Percentiles rank a stretch among this genome's conserved stretches.
Evolutionary conservation across 2,113 vertebrate species (phyloP).

Genomic region (Plectropomus leopardus): DNA sequence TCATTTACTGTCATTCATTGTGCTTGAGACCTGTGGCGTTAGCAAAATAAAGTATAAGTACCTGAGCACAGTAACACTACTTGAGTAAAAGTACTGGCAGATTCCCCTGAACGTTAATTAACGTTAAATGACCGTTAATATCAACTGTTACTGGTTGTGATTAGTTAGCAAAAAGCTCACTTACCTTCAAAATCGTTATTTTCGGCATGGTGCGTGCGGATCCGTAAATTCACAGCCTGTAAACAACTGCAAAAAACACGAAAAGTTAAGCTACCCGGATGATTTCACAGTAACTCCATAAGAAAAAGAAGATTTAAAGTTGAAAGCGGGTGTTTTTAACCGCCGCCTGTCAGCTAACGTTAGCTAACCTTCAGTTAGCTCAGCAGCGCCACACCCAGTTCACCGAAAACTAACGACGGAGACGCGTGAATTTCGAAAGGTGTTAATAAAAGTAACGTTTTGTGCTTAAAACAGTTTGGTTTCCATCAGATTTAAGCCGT

Average conservation of each 20-base stretch:
- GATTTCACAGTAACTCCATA: background rate
- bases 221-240: background rate
- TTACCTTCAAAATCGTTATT: conserved; percentile 76
- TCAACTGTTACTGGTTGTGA: no score
- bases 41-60: no score
- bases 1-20: no score
- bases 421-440: no score
- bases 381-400: background rate
- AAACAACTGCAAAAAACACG: background rate
- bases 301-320: background rate
- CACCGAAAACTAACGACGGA: background rate
- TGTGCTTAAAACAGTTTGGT: background rate
- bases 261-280: background rate
- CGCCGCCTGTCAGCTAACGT: background rate
- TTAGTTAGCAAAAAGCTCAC: background rate
- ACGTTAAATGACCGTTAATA: no score
- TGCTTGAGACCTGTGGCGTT: no score
- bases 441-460: background rate
- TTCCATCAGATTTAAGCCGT: background rate
- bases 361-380: background rate
- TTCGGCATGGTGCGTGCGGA: conserved; percentile 40
- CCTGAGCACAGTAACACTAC: no score
- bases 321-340: background rate
- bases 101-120: no score
- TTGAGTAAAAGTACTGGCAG: no score